phyloP scores from a whole-genome alignment of 2,113 vertebrate species.

The Paracanthobrama guichenoti region DNA sequence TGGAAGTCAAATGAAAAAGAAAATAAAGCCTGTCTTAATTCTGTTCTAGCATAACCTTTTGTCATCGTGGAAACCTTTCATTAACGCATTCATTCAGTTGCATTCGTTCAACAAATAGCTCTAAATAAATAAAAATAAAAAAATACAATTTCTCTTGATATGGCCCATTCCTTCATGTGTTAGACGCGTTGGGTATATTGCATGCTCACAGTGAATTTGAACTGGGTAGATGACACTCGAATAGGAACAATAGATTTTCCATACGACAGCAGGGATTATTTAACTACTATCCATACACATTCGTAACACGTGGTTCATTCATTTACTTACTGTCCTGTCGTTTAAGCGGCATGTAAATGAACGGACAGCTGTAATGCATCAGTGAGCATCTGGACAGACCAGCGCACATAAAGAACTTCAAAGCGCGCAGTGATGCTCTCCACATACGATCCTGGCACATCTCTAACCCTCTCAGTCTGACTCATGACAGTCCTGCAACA shows the following conservation, averaged over 20 bases:
- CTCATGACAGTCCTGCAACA: not conserved
- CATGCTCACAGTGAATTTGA: not conserved
- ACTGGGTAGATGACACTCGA: not conserved
- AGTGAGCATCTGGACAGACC: slow-evolving; percentile 21
- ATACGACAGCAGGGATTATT: not conserved
- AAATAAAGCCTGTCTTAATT: not conserved
- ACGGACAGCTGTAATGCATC: not conserved
- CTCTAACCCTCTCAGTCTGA: not conserved
- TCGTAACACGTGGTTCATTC: slow-evolving; percentile 19
- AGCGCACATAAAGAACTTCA: slow-evolving; percentile 17
- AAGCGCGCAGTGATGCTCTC: slow-evolving; percentile 30
- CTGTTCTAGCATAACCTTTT: not conserved
- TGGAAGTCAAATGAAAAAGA: not conserved
- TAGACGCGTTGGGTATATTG: not conserved
- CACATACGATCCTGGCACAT: not conserved
- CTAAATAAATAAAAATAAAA: too few species aligned
- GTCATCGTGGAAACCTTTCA: not conserved
- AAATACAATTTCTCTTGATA: not conserved
- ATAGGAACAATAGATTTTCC: slow-evolving; percentile 28
- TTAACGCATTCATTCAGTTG: not conserved
- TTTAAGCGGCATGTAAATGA: not conserved
- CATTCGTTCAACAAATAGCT: not conserved
- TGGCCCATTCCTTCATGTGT: not conserved
- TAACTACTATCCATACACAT: not conserved
- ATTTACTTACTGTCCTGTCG: not conserved